Evolutionary conservation across 2,113 vertebrate genomes (phyloP).

Genomic region (Morphnarchus princeps): DNA sequence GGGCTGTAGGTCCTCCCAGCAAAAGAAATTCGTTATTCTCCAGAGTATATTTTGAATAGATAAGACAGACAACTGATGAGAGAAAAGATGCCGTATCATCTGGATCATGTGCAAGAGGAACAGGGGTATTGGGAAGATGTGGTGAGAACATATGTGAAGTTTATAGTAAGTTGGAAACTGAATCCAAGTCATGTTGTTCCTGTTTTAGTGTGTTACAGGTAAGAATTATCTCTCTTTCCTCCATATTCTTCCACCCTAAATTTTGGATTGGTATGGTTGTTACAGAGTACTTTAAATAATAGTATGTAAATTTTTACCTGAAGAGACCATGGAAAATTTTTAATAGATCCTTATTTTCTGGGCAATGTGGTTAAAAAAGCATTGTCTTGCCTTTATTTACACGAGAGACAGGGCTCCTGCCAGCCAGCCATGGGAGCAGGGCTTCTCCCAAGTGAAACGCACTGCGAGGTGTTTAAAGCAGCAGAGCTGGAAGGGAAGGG

Average conservation of each 20-base stretch:
- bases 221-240: neutral
- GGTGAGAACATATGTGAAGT: neutral
- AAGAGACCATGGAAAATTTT: neutral
- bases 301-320: neutral
- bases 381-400: neutral
- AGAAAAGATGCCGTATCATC: neutral
- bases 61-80: neutral
- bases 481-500: neutral
- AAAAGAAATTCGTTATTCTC: neutral
- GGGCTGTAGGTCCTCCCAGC: neutral
- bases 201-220: neutral
- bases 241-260: neutral
- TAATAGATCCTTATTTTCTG: neutral
- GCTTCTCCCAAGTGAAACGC: neutral
- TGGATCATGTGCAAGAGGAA: neutral
- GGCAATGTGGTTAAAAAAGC: neutral
- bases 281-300: neutral
- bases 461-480: neutral
- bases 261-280: neutral
- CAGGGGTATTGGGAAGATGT: neutral
- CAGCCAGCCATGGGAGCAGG: neutral
- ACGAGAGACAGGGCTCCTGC: neutral
- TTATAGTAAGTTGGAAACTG: neutral
- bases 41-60: neutral
- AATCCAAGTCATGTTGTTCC: neutral